Percentiles rank a stretch among this genome's conserved stretches.
phyloP scores from a whole-genome alignment of 2,797 vertebrate species.

The Malurus splendens region DNA sequence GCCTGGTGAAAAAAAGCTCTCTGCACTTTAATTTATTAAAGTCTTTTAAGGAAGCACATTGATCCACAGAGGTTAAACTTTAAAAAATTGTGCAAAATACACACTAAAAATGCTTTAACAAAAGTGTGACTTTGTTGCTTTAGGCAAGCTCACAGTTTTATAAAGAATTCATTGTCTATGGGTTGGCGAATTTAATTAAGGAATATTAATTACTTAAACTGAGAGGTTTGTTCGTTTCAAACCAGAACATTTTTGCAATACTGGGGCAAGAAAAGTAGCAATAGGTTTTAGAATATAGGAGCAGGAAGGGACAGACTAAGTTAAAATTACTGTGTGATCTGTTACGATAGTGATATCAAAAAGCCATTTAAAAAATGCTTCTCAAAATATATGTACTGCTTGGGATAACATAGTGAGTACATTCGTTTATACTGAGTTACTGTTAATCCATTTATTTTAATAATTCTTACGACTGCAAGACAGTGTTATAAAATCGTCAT shows the following conservation, averaged over 20 bases:
- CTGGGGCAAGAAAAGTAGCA: constrained; percentile 23
- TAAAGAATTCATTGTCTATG: constrained; percentile 92
- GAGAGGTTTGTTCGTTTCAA: constrained; percentile 84
- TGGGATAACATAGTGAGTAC: not conserved
- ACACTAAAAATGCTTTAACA: constrained; percentile 90
- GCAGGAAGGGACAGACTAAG: constrained; percentile 31
- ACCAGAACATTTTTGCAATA: constrained; percentile 70
- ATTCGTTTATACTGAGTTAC: constrained; percentile 25
- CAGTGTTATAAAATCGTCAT: not conserved
- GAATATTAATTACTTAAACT: constrained; percentile 95
- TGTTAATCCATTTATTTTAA: constrained; percentile 33
- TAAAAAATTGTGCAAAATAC: constrained; percentile 92
- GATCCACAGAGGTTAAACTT: constrained; percentile 99
- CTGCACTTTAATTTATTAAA: constrained; percentile 99
- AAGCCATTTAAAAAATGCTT: constrained; percentile 13
- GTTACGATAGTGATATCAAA: not conserved
- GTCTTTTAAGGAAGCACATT: constrained; percentile 99
- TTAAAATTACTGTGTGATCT: constrained; percentile 31
- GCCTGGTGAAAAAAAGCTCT: constrained; percentile 93
- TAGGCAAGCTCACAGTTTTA: constrained; percentile 78
- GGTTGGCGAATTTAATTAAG: constrained; percentile 92
- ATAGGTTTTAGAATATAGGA: not conserved
- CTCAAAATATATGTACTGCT: constrained; percentile 5
- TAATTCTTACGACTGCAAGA: not conserved
- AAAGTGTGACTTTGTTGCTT: constrained; percentile 92